These are phyloP conservation scores for Laticauda laticaudata DNA, from an alignment of 2,113 vertebrate species.

Conservation along the genomic window DNA sequence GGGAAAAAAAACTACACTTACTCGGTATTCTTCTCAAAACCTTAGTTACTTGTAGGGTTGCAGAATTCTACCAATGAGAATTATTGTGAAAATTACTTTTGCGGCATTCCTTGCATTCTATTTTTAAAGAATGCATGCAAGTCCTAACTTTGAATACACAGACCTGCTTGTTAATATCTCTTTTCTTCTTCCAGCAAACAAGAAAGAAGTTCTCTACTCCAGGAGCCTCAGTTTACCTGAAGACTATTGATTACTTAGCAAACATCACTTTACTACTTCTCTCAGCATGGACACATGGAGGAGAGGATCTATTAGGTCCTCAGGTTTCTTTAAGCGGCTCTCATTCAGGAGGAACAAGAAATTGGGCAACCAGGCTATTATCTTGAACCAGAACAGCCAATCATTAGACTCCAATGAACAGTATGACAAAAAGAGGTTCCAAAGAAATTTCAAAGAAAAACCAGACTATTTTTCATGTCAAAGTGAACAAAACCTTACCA, in stretches of 20 bases:
- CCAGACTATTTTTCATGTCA: slow-evolving; percentile 63
- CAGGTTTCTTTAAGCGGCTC: slow-evolving; percentile 73
- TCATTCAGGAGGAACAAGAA: slow-evolving; percentile 68
- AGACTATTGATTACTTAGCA: background rate
- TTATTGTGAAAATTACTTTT: background rate
- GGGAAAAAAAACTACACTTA: background rate
- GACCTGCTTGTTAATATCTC: slow-evolving; percentile 33
- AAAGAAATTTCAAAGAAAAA: slow-evolving; percentile 63
- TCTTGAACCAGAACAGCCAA: slow-evolving; percentile 64
- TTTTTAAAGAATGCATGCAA: background rate
- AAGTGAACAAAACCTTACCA: slow-evolving; percentile 81
- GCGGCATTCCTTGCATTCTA: background rate
- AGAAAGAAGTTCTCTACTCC: slow-evolving; percentile 24
- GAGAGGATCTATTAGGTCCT: slow-evolving; percentile 73
- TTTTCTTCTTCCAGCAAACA: slow-evolving; percentile 24
- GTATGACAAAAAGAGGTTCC: slow-evolving; percentile 56
- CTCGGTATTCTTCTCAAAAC: background rate
- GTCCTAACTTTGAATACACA: slow-evolving; percentile 22
- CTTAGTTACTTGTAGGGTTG: background rate
- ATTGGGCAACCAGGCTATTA: slow-evolving; percentile 62
- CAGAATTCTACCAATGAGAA: background rate
- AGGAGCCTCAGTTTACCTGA: background rate
- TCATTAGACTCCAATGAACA: slow-evolving; percentile 49
- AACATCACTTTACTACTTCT: background rate
- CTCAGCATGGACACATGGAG: slow-evolving; percentile 73